These are phyloP conservation scores for Lepidurus arcticus DNA, from an alignment of 1,140 invertebrate species.

Conservation along the genomic window DNA sequence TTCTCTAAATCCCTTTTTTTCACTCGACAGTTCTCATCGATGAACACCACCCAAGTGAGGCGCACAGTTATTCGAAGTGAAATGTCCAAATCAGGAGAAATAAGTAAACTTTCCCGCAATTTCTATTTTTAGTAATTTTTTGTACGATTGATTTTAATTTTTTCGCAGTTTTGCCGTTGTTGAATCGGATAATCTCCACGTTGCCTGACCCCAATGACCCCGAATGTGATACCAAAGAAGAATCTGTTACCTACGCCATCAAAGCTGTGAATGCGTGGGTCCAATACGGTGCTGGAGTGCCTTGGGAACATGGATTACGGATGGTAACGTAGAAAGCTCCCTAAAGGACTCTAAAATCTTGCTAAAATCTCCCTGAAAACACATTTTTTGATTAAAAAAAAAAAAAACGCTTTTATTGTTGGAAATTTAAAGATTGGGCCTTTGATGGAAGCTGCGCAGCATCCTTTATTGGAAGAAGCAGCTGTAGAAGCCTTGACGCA, in stretches of 20 bases:
- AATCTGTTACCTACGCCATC: slow-evolving; percentile 48
- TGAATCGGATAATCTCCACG: slow-evolving; percentile 37
- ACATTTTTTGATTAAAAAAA: no score
- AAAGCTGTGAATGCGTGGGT: slow-evolving; percentile 61
- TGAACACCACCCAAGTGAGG: slow-evolving; percentile 46
- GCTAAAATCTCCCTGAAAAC: not conserved
- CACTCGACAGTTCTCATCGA: slow-evolving; percentile 50
- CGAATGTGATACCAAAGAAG: slow-evolving; percentile 36
- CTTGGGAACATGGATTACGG: slow-evolving; percentile 41
- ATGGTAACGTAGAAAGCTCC: slow-evolving; percentile 40
- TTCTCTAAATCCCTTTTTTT: slow-evolving; percentile 25
- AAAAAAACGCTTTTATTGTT: not conserved
- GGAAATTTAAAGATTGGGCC: not conserved
- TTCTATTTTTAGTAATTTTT: slow-evolving; percentile 25
- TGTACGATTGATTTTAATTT: slow-evolving; percentile 33
- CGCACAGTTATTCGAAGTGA: slow-evolving; percentile 46
- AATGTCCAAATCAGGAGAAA: slow-evolving; percentile 45
- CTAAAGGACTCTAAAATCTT: slow-evolving; percentile 41
- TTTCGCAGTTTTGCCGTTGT: slow-evolving; percentile 43
- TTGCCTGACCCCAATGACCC: slow-evolving; percentile 35
- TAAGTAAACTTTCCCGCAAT: slow-evolving; percentile 39
- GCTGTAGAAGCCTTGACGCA: slow-evolving; percentile 56
- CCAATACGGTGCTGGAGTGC: slow-evolving; percentile 48
- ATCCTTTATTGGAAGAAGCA: slow-evolving; percentile 51
- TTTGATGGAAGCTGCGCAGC: slow-evolving; percentile 42